These are phyloP conservation scores for Lasioglossum oenotherae DNA, from an alignment of 2,888 invertebrate species.

Conservation along the genomic window DNA sequence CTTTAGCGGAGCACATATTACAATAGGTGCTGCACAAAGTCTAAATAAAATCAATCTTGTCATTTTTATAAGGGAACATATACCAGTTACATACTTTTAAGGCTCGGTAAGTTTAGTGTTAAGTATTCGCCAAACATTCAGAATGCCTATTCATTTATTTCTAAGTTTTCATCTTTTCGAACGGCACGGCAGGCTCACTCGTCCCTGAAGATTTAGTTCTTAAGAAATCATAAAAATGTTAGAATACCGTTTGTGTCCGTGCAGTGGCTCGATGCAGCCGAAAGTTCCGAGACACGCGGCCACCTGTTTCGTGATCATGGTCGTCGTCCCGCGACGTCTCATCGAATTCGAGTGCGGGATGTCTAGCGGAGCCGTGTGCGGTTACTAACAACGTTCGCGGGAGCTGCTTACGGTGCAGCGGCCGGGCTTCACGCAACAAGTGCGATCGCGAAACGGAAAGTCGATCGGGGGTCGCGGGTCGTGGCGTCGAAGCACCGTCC, in stretches of 20 bases:
- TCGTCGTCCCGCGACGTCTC: neutral
- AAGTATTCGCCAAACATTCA: no score
- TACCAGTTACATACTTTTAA: no score
- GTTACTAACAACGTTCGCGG: neutral
- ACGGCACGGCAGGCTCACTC: no score
- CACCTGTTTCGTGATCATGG: neutral
- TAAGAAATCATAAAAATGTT: neutral
- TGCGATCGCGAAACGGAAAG: slow-evolving; percentile 22
- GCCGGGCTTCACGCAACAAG: slow-evolving; percentile 24
- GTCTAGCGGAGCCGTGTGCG: neutral
- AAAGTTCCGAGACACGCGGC: neutral
- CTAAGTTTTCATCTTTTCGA: no score
- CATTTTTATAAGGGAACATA: no score
- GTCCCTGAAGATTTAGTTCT: no score
- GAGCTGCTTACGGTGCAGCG: slow-evolving; percentile 13
- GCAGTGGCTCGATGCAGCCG: neutral
- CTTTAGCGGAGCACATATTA: no score
- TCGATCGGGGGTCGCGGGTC: slow-evolving; percentile 14
- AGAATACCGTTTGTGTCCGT: neutral
- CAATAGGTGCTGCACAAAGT: no score
- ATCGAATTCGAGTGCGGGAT: neutral
- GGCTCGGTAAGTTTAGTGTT: no score
- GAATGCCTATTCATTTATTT: no score
- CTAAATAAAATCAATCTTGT: no score
- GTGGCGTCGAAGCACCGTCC: neutral